These are phyloP conservation scores for Leguminivora glycinivorella DNA, from an alignment of 1,140 invertebrate species.

Conservation along the genomic window DNA sequence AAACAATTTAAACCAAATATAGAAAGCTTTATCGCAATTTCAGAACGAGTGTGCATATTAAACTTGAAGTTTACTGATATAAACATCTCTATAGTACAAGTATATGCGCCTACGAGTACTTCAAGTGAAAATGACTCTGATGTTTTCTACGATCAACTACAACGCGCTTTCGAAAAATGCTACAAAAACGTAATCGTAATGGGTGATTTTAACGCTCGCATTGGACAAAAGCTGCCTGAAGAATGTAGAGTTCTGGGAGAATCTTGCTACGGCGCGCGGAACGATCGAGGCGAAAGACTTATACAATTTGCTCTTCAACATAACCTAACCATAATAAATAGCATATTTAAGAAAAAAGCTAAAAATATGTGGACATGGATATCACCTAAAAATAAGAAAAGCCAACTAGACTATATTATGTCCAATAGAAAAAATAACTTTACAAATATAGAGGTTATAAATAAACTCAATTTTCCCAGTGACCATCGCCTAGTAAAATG, in stretches of 20 bases:
- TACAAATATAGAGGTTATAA: neutral
- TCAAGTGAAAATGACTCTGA: neutral
- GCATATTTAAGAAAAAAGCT: neutral
- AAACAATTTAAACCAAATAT: neutral
- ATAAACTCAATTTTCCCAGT: neutral
- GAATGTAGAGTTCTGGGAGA: neutral
- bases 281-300: neutral
- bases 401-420: neutral
- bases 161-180: neutral
- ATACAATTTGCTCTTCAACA: neutral
- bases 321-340: neutral
- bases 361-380: neutral
- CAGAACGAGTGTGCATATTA: neutral
- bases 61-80: neutral
- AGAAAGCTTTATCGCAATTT: neutral
- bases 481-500: neutral
- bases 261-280: neutral
- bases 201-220: conserved; percentile 4
- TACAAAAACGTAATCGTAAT: neutral
- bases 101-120: neutral
- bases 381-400: neutral
- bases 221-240: neutral
- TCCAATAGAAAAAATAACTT: neutral
- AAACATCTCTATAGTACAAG: neutral
- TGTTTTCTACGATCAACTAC: neutral